phyloP scores from a whole-genome alignment of 1,140 invertebrate genomes.

The Diploscapter pachys region DNA sequence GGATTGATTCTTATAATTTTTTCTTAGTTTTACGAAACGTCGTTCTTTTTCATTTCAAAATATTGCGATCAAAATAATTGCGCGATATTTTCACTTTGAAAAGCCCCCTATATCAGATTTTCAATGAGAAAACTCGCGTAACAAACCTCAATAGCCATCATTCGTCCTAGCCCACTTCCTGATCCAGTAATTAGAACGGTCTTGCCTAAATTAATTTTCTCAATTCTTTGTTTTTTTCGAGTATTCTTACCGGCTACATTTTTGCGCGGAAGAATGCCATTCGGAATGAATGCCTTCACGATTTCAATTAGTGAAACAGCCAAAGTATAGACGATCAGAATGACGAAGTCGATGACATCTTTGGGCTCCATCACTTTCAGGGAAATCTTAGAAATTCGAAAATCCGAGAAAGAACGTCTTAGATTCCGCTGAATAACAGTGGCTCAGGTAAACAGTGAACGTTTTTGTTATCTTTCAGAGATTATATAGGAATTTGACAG shows the following conservation, averaged over 20 bases:
- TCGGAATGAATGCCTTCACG: constrained; percentile 24
- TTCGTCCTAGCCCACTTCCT: constrained; percentile 82
- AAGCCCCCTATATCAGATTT: constrained; percentile 1
- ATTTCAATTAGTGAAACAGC: constrained; percentile 8
- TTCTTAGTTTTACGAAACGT: constrained; percentile 10
- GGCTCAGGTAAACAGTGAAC: too few species aligned
- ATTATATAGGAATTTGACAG: too few species aligned
- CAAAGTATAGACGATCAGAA: constrained; percentile 1
- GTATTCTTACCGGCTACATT: constrained; percentile 21
- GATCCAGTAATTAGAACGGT: constrained; percentile 78
- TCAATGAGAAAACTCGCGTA: background rate
- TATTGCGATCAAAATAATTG: too few species aligned
- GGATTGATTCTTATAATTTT: background rate
- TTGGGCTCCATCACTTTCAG: background rate
- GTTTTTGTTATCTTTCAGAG: too few species aligned
- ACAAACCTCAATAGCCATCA: constrained; percentile 72
- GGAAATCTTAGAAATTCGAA: too few species aligned
- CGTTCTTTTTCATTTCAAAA: background rate
- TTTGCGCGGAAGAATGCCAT: constrained; percentile 32
- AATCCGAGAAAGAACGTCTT: too few species aligned
- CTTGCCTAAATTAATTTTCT: constrained; percentile 18
- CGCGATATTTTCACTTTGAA: constrained; percentile 24
- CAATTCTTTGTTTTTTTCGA: background rate
- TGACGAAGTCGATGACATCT: background rate
- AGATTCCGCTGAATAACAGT: too few species aligned